Evolutionary conservation across 2,797 vertebrate species (phyloP).

Genomic region (Dallia pectoralis): DNA sequence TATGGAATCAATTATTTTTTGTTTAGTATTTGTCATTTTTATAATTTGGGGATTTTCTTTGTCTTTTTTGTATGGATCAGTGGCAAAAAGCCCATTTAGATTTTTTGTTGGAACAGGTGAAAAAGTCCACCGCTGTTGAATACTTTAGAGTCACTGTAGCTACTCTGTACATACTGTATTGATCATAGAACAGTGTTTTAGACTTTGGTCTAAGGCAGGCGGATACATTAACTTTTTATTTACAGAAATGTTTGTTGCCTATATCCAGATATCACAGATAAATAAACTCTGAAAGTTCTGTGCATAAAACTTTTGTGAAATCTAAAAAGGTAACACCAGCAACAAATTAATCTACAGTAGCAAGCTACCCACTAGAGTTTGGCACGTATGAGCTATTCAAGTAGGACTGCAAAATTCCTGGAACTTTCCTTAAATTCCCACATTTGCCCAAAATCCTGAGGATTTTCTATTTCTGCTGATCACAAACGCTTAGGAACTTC

Average conservation of each 20-base stretch:
- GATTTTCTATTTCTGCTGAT: no score
- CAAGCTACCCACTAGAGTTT: constrained; percentile 55
- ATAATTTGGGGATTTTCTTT: no score
- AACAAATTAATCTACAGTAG: constrained; percentile 46
- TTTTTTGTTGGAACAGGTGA: no score
- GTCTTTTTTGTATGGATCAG: no score
- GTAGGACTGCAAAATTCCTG: no score
- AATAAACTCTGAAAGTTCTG: not conserved
- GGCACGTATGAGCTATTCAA: constrained; percentile 43
- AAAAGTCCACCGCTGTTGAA: no score
- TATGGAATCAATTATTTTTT: no score
- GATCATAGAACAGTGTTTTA: constrained; percentile 11
- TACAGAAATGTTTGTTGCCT: constrained; percentile 21
- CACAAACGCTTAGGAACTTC: no score
- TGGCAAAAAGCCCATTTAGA: no score
- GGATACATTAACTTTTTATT: constrained; percentile 32
- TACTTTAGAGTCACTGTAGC: not conserved
- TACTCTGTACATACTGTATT: not conserved
- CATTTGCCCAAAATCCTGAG: no score
- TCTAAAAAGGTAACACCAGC: constrained; percentile 24
- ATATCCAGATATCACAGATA: not conserved
- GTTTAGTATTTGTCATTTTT: no score
- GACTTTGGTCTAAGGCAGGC: constrained; percentile 47
- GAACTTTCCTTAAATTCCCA: no score
- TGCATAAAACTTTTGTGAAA: constrained; percentile 13